Evolutionary conservation across 30 jellyfish, hydroid and myxozoan genomes (phyloP), one percentile per base, ranked within the genome.

Genomic region (Cassiopea xamachana): DNA sequence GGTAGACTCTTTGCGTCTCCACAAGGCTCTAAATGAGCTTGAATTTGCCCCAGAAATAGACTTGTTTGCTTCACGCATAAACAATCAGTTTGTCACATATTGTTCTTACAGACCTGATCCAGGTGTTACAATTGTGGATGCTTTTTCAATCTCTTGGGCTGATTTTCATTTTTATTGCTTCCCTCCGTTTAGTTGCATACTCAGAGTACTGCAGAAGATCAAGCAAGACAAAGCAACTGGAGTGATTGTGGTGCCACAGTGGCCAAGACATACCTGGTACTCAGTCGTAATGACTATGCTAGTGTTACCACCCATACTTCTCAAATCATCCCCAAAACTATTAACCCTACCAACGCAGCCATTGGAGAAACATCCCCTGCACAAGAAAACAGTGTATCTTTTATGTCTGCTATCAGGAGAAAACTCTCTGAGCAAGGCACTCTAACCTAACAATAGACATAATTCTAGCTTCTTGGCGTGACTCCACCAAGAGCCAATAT

Each of bases 1-100:
- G 93, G 48, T 85, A 45, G 49, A 71, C 61, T n/a, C 90, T 5
- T 1, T 19, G 17, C 7, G n/a, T 51, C 81, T 85, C 12, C 64
- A 55, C 64, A 55, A 55, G 64, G 64, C 64, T 10, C 12, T 55
- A 55, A 10, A 3, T 55, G 64, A 55, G 12, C 64, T 55, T 55
- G 64, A 55, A 3, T 55, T 55, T 55, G 64, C 12, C 64, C 64
- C 64, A 55, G 64, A 55, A 55, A 55, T 55, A 55, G 64, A 55
- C 64, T 55, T 55, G 12, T 55, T 55, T 55, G 64, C 64, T 55
- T 55, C 64, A 55, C 64, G 64, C 64, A 3, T 55, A 55, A 55
- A 55, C 64, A 55, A 55, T 55, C 64, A 55, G 64, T 55, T 55
- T 55, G 12, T 10, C 64, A 55, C 64, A 55, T 55, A 55, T 55